Base-by-base conservation (phyloP, 1,140 invertebrate species). In the Cydia strobilella region DNA sequence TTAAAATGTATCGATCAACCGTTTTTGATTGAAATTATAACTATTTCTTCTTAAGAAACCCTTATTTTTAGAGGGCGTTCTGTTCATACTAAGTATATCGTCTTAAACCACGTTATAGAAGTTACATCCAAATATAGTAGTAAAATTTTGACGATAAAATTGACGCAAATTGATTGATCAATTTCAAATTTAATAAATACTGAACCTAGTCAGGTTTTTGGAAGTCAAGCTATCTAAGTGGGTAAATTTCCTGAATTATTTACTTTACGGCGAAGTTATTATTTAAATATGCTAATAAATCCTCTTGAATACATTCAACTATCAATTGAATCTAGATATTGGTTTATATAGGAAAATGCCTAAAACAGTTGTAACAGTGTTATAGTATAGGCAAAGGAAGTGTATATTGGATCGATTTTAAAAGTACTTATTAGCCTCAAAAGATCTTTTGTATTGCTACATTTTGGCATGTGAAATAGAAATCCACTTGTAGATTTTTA, bases 1-100 rank as follows among this genome's bases (percentile, higher is more conserved):
- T 69, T 39, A 69, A 69, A 69, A 69, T 18, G 65, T 66, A 66
- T 54, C 51, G 51, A 23, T 59, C 54, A 59, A 59, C 20, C 20
- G 12, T 23, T 23, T 59, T 59, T 59, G 18, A 59, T 59, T 23
- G 20, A 9, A 54, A 20, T 59, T 20, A 59, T 6, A 54, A 18
- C n/a, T 59, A 59, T 20, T 59, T 59, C 2, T 54, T 54, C 5
- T 3, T 51, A 54, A 54, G n/a, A 54, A 23, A 23, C 18, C 54
- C 54, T 23, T 7, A 15, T 2, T 20, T 18, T 9, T 10, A 23
- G 7, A 20, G 54, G 18, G 54, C 1, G 4, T 18, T 54, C 48
- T 20, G 15, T n/a, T 54, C 6, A 48, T 54, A 54, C 5, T 59
- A n/a, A n/a, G n/a, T n/a, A 59, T 59, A 59, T 54, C 6, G 15